Conservation (phyloP, 2,888 invertebrate species). For the Machimus rusticus region DNA sequence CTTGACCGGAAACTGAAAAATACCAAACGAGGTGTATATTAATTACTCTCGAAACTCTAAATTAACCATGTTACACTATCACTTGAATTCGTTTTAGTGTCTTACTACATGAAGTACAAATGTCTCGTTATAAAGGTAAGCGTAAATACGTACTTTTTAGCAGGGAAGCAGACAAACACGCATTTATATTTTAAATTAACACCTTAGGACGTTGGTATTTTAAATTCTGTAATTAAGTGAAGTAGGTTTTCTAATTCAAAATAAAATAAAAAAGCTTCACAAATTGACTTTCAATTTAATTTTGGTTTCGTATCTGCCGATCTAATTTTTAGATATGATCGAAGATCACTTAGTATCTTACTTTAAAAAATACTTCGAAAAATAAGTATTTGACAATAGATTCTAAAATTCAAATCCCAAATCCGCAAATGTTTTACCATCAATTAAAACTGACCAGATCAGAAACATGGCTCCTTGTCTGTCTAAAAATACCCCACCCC, state of each 20-base stretch:
- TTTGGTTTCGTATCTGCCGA: too few species aligned
- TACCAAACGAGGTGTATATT: not conserved
- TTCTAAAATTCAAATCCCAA: not conserved
- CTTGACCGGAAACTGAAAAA: constrained; percentile 48
- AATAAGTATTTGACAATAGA: too few species aligned
- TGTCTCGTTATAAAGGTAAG: too few species aligned
- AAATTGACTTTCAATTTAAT: too few species aligned
- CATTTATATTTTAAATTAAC: not conserved
- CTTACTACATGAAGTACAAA: not conserved
- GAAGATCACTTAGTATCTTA: too few species aligned
- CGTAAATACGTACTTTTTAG: not conserved
- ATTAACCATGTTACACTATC: not conserved
- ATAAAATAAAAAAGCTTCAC: too few species aligned
- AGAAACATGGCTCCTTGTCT: not conserved
- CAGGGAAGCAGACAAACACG: not conserved
- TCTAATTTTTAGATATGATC: too few species aligned
- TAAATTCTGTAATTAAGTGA: not conserved
- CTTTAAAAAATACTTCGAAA: not conserved
- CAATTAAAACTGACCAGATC: not conserved
- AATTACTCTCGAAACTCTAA: not conserved
- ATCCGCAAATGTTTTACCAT: not conserved
- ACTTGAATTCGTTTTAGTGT: not conserved
- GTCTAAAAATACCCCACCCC: not conserved
- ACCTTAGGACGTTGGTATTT: too few species aligned
- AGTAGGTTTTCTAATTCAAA: too few species aligned